These are phyloP conservation scores for Pogona vitticeps DNA, from an alignment of 2,113 vertebrate species.

Conservation along the genomic window DNA sequence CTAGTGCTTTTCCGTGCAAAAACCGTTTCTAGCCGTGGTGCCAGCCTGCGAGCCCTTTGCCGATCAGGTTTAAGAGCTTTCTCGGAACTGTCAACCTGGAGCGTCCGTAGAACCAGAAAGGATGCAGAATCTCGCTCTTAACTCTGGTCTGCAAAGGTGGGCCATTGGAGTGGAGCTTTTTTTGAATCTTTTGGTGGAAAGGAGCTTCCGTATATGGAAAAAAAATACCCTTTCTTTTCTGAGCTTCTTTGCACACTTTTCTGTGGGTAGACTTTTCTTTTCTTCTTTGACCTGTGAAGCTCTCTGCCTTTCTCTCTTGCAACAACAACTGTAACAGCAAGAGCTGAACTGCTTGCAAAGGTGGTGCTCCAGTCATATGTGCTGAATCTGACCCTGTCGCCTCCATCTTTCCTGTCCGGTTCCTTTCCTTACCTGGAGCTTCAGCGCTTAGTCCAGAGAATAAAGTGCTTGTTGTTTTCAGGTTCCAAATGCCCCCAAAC, in stretches of 20 bases:
- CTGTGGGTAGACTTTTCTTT: neutral
- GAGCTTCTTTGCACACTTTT: neutral
- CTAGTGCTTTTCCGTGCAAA: neutral
- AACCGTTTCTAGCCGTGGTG: neutral
- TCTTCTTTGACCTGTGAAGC: no score
- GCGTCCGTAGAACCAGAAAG: neutral
- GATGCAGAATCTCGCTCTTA: no score
- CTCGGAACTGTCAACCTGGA: neutral
- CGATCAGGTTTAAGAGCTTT: neutral
- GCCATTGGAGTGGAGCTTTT: rapidly evolving
- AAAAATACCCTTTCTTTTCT: rapidly evolving
- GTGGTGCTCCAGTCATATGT: neutral
- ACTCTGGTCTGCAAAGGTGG: neutral
- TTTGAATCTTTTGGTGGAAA: rapidly evolving
- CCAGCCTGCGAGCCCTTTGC: neutral
- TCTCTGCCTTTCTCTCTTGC: rapidly evolving
- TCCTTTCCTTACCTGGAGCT: neutral
- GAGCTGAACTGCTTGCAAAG: neutral
- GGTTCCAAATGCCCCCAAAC: slow-evolving; percentile 33
- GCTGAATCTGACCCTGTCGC: neutral
- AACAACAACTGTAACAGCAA: neutral
- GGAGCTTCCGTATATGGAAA: rapidly evolving
- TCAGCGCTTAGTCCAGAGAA: neutral
- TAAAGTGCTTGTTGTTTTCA: slow-evolving; percentile 39
- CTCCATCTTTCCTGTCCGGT: neutral